Conservation (phyloP, 2,797 vertebrate species). For the Otolemur crassicaudatus region DNA sequence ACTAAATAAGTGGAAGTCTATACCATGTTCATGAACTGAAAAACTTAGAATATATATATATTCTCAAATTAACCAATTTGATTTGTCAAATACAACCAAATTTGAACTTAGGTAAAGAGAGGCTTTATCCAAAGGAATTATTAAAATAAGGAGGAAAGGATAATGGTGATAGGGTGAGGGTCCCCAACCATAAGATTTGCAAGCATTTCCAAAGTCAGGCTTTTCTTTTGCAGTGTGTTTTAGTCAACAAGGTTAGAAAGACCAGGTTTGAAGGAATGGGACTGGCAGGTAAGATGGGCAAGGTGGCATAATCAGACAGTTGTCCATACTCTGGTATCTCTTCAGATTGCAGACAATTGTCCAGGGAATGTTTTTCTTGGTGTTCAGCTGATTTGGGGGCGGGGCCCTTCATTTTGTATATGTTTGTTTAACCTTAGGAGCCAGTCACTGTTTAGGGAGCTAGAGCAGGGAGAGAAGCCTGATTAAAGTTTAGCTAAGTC, state of each 20-base stretch:
- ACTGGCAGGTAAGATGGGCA: neutral
- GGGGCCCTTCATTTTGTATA: neutral
- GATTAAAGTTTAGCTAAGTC: neutral
- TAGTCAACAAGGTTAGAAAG: neutral
- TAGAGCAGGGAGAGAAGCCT: neutral
- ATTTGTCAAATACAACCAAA: neutral
- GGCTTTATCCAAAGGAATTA: neutral
- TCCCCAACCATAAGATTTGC: neutral
- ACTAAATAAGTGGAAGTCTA: neutral
- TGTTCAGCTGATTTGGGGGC: neutral
- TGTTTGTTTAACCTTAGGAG: neutral
- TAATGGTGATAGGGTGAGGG: neutral
- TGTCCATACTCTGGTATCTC: too few relatives aligned
- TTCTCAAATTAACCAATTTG: neutral
- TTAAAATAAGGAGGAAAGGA: neutral
- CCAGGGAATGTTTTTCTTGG: neutral
- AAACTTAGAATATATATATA: neutral
- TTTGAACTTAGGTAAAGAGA: neutral
- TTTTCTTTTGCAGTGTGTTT: neutral
- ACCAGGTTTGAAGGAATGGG: accelerated
- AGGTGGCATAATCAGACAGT: neutral
- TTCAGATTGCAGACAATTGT: neutral
- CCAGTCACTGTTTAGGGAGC: neutral
- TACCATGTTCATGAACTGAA: neutral
- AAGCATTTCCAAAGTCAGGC: neutral